phyloP scores from a whole-genome alignment of 2,113 vertebrate species.

The Centrocercus urophasianus region DNA sequence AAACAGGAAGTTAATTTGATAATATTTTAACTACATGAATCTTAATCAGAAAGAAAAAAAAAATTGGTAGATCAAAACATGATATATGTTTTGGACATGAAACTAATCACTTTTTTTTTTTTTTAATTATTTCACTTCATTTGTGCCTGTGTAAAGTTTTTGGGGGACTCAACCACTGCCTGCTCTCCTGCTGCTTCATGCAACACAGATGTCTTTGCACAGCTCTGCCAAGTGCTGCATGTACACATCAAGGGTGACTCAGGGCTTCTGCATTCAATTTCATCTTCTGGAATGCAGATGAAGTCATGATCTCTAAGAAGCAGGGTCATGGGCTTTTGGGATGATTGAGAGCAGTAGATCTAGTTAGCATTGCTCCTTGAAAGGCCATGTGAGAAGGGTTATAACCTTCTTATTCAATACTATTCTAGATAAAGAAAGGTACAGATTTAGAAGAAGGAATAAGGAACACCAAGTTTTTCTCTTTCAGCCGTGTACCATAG shows the following conservation, averaged over 20 bases:
- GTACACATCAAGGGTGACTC: background rate
- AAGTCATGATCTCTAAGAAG: background rate
- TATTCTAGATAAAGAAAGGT: background rate
- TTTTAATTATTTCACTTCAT: background rate
- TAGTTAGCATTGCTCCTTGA: background rate
- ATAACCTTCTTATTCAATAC: background rate
- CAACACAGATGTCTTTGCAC: background rate
- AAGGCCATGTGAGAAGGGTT: background rate
- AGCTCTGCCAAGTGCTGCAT: background rate
- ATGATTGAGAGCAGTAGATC: background rate
- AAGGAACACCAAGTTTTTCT: background rate
- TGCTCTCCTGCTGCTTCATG: background rate
- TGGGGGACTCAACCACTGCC: background rate
- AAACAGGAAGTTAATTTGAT: background rate
- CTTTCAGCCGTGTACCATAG: background rate
- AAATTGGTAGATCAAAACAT: background rate
- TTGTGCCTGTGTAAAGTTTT: fast-evolving
- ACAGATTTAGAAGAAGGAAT: background rate
- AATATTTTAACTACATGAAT: background rate
- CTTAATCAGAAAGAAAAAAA: background rate
- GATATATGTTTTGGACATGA: background rate
- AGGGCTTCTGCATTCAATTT: background rate
- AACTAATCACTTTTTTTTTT: background rate
- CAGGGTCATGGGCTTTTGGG: background rate
- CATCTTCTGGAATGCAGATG: background rate